Evolutionary conservation across 2,888 invertebrate genomes (phyloP).

Genomic region (Allacma fusca): DNA sequence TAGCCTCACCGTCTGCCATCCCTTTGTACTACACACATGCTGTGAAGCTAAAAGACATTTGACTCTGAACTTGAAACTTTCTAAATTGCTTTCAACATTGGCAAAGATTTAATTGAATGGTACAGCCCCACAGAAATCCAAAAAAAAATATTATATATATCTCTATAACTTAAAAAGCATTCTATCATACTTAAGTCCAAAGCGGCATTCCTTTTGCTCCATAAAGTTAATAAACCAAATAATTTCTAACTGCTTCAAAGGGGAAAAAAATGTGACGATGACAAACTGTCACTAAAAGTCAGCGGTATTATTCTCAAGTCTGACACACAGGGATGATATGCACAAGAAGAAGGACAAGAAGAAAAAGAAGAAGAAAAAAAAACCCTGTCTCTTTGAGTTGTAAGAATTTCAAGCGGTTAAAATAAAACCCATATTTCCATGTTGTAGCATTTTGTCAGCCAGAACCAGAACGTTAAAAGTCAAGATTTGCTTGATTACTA

Average conservation of each 20-base stretch:
- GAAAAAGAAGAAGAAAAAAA: no score
- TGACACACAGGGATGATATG: neutral
- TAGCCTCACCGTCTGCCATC: no score
- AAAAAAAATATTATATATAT: no score
- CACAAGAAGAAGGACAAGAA: no score
- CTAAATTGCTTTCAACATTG: neutral
- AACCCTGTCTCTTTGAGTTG: no score
- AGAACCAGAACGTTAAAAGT: no score
- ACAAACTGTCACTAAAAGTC: neutral
- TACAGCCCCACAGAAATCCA: neutral
- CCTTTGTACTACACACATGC: neutral
- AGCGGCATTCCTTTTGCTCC: constrained; percentile 6
- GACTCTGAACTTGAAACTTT: constrained; percentile 10
- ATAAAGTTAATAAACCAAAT: constrained; percentile 9
- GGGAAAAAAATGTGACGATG: neutral
- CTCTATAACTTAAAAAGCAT: neutral
- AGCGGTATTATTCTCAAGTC: neutral
- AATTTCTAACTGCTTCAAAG: neutral
- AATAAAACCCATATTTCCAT: no score
- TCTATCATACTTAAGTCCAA: neutral
- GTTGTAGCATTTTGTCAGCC: no score
- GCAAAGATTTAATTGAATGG: neutral
- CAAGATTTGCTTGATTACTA: no score
- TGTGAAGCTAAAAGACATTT: neutral
- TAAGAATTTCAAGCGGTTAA: no score